These are phyloP conservation scores for Bovichtus diacanthus DNA, from an alignment of 2,797 vertebrate genomes.

Conservation along the genomic window DNA sequence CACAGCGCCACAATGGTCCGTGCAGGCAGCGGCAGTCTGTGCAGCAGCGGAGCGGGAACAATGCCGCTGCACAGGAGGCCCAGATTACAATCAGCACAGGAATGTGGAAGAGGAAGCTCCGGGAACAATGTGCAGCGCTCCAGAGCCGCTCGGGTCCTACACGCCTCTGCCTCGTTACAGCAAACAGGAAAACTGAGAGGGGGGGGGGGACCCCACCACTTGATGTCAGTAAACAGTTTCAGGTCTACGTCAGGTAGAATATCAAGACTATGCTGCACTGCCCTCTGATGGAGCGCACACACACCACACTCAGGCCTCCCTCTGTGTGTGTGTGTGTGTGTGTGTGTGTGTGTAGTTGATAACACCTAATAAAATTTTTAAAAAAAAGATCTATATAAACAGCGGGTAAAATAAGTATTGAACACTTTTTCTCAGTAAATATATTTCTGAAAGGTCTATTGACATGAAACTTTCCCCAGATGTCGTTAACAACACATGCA, in stretches of 20 bases:
- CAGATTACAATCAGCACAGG: slow-evolving; percentile 85
- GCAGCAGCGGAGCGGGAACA: slow-evolving; percentile 76
- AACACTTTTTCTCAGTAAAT: too few relatives aligned
- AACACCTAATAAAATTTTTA: too few relatives aligned
- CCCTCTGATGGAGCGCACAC: slow-evolving; percentile 69
- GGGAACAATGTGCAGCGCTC: slow-evolving; percentile 84
- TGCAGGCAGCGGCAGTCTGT: slow-evolving; percentile 73
- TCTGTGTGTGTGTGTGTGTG: too few relatives aligned
- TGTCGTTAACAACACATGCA: too few relatives aligned
- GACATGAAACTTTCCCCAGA: too few relatives aligned
- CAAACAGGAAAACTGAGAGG: slow-evolving; percentile 85
- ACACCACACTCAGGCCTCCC: too few relatives aligned
- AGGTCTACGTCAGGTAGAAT: slow-evolving; percentile 32
- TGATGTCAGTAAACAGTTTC: slow-evolving; percentile 55
- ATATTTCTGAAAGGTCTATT: too few relatives aligned
- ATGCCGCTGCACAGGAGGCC: slow-evolving; percentile 77
- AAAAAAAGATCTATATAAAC: too few relatives aligned
- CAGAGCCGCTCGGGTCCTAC: slow-evolving; percentile 70
- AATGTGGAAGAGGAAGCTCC: slow-evolving; percentile 88
- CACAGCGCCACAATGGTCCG: slow-evolving; percentile 69
- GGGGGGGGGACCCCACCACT: slow-evolving; percentile 26
- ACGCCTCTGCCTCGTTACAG: slow-evolving; percentile 65
- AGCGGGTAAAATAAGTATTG: too few relatives aligned
- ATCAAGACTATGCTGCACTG: slow-evolving; percentile 62
- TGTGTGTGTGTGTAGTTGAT: too few relatives aligned